phyloP scores from a whole-genome alignment of 1,140 invertebrate species.

The Tigriopus japonicus region DNA sequence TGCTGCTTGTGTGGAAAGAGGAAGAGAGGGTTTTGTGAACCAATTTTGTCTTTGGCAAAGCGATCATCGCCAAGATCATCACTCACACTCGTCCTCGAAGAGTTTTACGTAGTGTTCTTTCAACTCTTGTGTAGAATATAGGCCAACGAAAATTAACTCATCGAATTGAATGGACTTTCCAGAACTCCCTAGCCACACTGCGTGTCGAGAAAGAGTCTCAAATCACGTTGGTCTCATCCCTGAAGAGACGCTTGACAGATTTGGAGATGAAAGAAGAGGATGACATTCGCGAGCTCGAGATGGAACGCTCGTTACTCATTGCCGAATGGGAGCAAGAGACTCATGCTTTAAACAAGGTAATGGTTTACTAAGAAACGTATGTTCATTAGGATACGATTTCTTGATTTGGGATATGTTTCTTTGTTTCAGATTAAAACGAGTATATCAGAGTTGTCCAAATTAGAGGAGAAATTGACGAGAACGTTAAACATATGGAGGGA shows the following conservation, averaged over 20 bases:
- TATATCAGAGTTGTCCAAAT: not conserved
- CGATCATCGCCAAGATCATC: not conserved
- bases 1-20: no score
- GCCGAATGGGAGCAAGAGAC: conserved; percentile 1
- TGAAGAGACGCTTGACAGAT: conserved; percentile 1
- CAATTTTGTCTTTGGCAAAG: not conserved
- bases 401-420: not conserved
- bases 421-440: not conserved
- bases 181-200: not conserved
- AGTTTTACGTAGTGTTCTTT: not conserved
- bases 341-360: not conserved
- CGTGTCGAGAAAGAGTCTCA: not conserved
- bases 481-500: not conserved
- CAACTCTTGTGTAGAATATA: not conserved
- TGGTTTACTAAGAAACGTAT: not conserved
- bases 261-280: conserved; percentile 4
- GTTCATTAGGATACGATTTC: not conserved
- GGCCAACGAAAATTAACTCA: not conserved
- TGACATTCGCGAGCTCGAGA: not conserved
- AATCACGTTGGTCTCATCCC: not conserved
- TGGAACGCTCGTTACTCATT: not conserved
- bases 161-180: not conserved
- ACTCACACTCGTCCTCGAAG: not conserved
- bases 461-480: not conserved
- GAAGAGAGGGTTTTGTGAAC: no score